Evolutionary conservation across 2,797 vertebrate genomes (phyloP).

Genomic region (Lacerta viridis): DNA sequence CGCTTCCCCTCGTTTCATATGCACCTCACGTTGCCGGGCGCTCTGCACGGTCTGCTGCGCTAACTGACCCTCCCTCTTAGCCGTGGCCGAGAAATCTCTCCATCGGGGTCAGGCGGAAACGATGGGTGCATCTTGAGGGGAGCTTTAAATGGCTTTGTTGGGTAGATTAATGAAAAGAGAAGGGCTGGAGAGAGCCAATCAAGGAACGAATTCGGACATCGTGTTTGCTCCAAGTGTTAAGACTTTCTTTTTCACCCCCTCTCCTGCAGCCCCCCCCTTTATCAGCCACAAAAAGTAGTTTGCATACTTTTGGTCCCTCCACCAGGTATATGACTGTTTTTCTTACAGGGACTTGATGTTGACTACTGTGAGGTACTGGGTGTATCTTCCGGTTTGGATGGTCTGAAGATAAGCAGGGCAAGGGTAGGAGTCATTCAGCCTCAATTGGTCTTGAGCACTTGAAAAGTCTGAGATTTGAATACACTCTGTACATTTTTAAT

Average conservation of each 20-base stretch:
- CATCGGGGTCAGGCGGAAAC: conserved; percentile 21
- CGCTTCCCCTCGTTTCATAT: conserved; percentile 53
- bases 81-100: conserved; percentile 4
- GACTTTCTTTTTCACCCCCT: not conserved
- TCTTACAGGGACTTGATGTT: conserved; percentile 10
- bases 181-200: not conserved
- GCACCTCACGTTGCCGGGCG: conserved; percentile 64
- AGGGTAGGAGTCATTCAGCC: not conserved
- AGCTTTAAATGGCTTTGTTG: conserved; percentile 39
- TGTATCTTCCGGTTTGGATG: not conserved
- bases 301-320: conserved; percentile 2
- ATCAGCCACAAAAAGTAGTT: not conserved
- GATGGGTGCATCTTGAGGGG: conserved; percentile 15
- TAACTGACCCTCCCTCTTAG: conserved; percentile 31
- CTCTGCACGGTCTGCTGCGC: conserved; percentile 62
- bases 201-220: not conserved
- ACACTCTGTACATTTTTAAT: conserved; percentile 31
- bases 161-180: not conserved
- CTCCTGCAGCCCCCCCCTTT: not conserved
- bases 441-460: not conserved
- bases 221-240: not conserved
- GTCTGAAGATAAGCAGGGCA: not conserved
- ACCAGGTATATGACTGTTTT: conserved; percentile 38
- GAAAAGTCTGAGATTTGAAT: not conserved
- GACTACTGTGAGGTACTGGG: not conserved